These are phyloP conservation scores for Cyprinella venusta DNA, from an alignment of 2,797 vertebrate genomes.

Conservation along the genomic window DNA sequence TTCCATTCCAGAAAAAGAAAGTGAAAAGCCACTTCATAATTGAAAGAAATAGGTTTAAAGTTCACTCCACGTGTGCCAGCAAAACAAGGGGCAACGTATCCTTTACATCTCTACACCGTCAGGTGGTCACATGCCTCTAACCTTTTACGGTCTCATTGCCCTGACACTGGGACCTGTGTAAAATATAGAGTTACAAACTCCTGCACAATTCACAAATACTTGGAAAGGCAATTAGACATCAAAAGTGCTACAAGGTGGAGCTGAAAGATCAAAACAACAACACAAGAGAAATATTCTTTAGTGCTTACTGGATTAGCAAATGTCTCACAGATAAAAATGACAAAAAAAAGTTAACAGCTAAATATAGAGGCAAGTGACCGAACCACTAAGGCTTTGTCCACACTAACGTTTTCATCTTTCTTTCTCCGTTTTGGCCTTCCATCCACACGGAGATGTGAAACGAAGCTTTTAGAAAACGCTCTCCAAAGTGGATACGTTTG, in stretches of 20 bases:
- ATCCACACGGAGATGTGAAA: no score
- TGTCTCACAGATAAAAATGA: conserved; percentile 5
- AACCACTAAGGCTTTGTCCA: not conserved
- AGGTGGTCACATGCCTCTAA: conserved; percentile 40
- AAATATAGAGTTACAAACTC: conserved; percentile 33
- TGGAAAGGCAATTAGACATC: conserved; percentile 25
- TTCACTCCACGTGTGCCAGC: conserved; percentile 30
- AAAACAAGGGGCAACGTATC: conserved; percentile 26
- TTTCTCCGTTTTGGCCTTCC: no score
- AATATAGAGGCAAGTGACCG: conserved; percentile 28
- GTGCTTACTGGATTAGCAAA: conserved; percentile 21
- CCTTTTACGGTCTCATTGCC: conserved; percentile 13
- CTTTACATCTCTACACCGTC: conserved; percentile 24
- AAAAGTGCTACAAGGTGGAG: conserved; percentile 29
- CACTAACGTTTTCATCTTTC: no score
- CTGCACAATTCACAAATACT: conserved; percentile 30
- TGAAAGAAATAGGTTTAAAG: conserved; percentile 35
- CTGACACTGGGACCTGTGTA: conserved; percentile 20
- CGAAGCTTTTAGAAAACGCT: no score
- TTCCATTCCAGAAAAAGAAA: conserved; percentile 56
- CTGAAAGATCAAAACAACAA: conserved; percentile 14
- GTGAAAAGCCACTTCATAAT: conserved; percentile 57
- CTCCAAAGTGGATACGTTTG: no score
- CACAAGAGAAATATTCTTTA: conserved; percentile 12
- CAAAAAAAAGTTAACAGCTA: conserved; percentile 1